These are phyloP conservation scores for Corvus cornix DNA, from an alignment of 2,113 vertebrate genomes.

Conservation along the genomic window DNA sequence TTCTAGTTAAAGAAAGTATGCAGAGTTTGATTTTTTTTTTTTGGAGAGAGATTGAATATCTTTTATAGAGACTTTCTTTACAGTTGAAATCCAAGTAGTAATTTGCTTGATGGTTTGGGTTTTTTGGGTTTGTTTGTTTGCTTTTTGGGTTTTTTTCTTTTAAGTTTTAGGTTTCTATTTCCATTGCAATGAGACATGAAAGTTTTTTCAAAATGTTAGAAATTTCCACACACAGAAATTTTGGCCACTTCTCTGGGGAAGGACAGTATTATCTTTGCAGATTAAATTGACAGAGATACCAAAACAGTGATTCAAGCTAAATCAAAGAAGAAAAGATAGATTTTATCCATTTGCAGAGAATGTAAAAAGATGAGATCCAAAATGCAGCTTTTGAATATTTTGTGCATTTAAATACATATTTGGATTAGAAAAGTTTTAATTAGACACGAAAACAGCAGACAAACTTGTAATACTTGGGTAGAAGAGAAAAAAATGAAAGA, in stretches of 20 bases:
- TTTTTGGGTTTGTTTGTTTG: not conserved
- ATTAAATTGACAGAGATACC: not conserved
- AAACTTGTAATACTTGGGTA: not conserved
- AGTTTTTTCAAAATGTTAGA: not conserved
- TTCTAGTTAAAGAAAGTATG: not conserved
- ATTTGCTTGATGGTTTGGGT: not conserved
- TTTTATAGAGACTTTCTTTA: not conserved
- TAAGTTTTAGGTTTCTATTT: not conserved
- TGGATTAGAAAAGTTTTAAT: not conserved
- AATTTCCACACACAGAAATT: not conserved
- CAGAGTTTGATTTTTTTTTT: not conserved
- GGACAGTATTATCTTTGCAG: not conserved
- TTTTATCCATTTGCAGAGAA: not conserved
- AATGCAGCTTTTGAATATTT: not conserved
- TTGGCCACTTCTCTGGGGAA: not conserved
- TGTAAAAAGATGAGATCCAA: not conserved
- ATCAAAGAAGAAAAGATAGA: not conserved
- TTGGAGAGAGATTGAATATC: fast-evolving
- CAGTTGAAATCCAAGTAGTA: not conserved
- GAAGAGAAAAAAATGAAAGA: not conserved
- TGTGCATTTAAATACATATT: not conserved
- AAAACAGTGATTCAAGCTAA: not conserved
- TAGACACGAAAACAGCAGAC: not conserved
- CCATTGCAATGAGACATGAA: not conserved
- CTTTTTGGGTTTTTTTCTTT: not conserved